Evolutionary conservation across 1,140 invertebrate genomes (phyloP), one percentile per base, ranked within the genome.

Genomic region (Trichoplusia ni): DNA sequence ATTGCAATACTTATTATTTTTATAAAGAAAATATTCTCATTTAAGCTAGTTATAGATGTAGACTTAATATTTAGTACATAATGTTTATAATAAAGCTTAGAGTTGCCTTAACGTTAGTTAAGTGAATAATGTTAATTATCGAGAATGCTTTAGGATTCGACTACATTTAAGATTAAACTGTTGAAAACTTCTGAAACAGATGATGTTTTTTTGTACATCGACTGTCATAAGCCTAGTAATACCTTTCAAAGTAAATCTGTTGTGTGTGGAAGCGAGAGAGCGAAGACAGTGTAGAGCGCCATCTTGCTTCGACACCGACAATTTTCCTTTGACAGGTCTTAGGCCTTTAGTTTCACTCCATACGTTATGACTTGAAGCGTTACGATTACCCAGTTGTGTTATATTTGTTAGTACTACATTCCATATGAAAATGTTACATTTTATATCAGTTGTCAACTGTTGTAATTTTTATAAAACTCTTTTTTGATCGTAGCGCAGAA

Each of bases 1-100:
- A 74, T 77, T 84, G 82, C 82, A 86, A 85, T 86, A 86, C 61
- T 79, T 77, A 66, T 73, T 64, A 71, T 71, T 67, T 73, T 67
- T 40, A 67, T 64, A 59, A 67, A 63, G 62, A 74, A 65, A 71
- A 75, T 71, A 73, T 79, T 69, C 69, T 54, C 64, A 46, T 71
- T 61, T 56, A 61, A 49, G 44, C 51, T 31, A 29, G 19, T 71
- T 60, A 61, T 71, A 71, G 46, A 40, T 25, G 44, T 73, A 73
- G 66, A 66, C 64, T 37, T 68, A 68, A 73, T 71, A 62, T 69
- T 59, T 60, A 54, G 65, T 40, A 14, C 14, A 3, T 60, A 46
- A 21, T 59, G 13, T 29, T 47, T 47, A 35, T 46, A 27, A 23
- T 46, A 60, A 44, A 19, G 38, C 27, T 46, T 60, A 60, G 38